Percentiles rank a stretch among this genome's conserved stretches.
phyloP scores from a whole-genome alignment of 2,888 invertebrate genomes.

The Drosophila sordidula region DNA sequence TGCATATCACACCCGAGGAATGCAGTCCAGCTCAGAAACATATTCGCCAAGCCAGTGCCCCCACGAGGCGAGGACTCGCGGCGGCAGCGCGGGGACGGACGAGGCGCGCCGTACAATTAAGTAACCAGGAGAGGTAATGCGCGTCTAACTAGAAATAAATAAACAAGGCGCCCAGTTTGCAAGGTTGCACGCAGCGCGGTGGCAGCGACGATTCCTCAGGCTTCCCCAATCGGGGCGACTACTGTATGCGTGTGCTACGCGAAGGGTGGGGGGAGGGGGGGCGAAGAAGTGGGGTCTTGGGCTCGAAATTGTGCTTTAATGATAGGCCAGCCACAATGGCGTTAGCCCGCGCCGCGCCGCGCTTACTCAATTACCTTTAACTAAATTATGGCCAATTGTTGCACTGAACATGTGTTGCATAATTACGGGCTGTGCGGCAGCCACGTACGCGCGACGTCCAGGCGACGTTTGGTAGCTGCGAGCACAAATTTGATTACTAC shows the following conservation, averaged over 20 bases:
- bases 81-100: background rate
- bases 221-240: conserved; percentile 42
- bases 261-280: conserved; percentile 19
- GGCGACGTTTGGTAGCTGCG: conserved; percentile 53
- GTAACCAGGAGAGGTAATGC: conserved; percentile 65
- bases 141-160: conserved; percentile 77
- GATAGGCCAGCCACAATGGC: conserved; percentile 61
- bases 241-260: conserved; percentile 30
- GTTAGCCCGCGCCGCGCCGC: conserved; percentile 59
- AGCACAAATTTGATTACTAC: conserved; percentile 76
- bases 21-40: conserved; percentile 35
- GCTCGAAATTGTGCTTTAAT: conserved; percentile 56
- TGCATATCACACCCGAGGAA: conserved; percentile 58
- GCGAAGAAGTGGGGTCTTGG: background rate
- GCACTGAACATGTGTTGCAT: conserved; percentile 77
- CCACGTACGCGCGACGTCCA: conserved; percentile 31
- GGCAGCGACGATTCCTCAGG: conserved; percentile 27
- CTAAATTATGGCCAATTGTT: conserved; percentile 80
- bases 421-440: conserved; percentile 71
- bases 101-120: conserved; percentile 68
- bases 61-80: background rate
- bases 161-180: conserved; percentile 68
- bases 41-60: conserved; percentile 17
- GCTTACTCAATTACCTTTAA: conserved; percentile 77
- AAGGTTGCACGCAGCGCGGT: conserved; percentile 12